phyloP scores from a whole-genome alignment of 2,113 vertebrate species.

The Heptranchias perlo region DNA sequence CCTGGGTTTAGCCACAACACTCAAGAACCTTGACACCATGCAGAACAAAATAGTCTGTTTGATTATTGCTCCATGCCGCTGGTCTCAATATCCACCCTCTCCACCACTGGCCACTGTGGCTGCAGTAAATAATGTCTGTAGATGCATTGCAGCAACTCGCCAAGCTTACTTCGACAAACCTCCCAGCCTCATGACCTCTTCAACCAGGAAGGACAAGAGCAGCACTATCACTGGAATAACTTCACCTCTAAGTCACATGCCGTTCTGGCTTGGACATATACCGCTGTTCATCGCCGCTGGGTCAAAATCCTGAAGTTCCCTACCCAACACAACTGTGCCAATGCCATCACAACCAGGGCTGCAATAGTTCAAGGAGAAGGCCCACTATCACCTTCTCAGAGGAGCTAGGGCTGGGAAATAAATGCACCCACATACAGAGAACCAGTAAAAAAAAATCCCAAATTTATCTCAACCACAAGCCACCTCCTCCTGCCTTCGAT shows the following conservation, averaged over 20 bases:
- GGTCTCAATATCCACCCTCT: too few species aligned
- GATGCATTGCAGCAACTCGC: too few species aligned
- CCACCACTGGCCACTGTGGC: too few species aligned
- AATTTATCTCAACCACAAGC: neutral
- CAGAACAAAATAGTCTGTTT: too few species aligned
- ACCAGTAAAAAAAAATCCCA: neutral
- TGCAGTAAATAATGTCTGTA: too few species aligned
- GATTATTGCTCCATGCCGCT: too few species aligned
- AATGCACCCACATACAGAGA: neutral
- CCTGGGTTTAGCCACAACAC: too few species aligned
- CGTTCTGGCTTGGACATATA: neutral
- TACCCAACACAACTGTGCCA: neutral
- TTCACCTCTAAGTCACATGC: neutral
- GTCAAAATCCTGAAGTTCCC: neutral
- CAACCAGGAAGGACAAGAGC: too few species aligned
- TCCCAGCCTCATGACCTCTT: too few species aligned
- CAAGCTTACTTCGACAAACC: too few species aligned
- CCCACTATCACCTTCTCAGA: neutral
- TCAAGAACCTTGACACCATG: too few species aligned
- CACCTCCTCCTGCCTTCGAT: too few species aligned
- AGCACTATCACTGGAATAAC: neutral
- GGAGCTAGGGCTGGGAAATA: neutral
- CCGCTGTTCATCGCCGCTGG: neutral
- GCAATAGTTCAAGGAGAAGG: neutral
- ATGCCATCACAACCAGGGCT: neutral